phyloP scores from a whole-genome alignment of 2,113 vertebrate species.

The Amphiprion ocellaris region DNA sequence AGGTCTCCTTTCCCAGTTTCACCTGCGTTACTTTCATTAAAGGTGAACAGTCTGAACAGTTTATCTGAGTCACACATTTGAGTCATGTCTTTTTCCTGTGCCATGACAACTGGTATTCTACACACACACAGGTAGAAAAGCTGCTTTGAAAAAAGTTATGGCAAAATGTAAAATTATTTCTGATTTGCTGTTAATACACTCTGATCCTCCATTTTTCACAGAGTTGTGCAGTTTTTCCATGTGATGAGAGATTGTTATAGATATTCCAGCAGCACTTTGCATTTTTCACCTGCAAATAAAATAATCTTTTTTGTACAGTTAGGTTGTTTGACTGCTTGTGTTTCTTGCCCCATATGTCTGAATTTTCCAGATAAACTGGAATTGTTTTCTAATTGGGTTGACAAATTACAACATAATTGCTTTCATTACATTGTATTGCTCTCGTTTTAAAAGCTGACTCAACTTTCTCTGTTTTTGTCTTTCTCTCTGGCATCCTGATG shows the following conservation, averaged over 20 bases:
- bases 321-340: too few relatives aligned
- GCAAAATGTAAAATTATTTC: too few relatives aligned
- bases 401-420: background rate
- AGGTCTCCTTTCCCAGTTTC: background rate
- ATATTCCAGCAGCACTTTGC: too few relatives aligned
- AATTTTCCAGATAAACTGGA: too few relatives aligned
- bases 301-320: too few relatives aligned
- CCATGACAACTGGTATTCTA: background rate
- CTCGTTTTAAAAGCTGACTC: background rate
- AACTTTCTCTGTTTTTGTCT: constrained; percentile 5
- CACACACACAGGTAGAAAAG: background rate
- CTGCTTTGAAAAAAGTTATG: too few relatives aligned
- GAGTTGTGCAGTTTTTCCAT: too few relatives aligned
- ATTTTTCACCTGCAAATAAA: too few relatives aligned
- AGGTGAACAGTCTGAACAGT: background rate
- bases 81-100: background rate
- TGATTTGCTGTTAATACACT: too few relatives aligned
- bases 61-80: background rate
- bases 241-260: too few relatives aligned
- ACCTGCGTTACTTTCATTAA: background rate
- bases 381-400: background rate
- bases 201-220: too few relatives aligned
- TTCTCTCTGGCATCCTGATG: constrained; percentile 6
- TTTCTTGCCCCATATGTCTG: too few relatives aligned
- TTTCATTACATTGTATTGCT: background rate